Percentiles rank a stretch among this genome's conserved stretches.
Conservation (phyloP, 2,113 vertebrate species). For the Arizona elegans region DNA sequence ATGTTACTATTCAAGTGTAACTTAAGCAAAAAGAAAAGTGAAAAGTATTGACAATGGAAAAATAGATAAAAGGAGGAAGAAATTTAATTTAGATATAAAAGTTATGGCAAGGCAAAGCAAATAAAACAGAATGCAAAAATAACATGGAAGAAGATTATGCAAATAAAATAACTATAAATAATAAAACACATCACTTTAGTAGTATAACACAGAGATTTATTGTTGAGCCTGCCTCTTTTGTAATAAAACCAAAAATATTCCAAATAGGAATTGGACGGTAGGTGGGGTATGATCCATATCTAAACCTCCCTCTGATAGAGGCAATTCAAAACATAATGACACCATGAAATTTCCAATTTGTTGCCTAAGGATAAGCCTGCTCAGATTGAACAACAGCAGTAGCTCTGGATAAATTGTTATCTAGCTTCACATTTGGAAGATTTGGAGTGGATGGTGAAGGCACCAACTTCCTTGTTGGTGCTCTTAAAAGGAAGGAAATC, state of each 20-base stretch:
- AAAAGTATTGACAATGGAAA: not conserved
- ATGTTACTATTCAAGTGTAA: not conserved
- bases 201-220: not conserved
- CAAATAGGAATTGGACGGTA: not conserved
- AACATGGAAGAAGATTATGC: not conserved
- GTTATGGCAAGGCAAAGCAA: not conserved
- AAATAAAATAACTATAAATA: not conserved
- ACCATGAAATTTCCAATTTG: not conserved
- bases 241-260: not conserved
- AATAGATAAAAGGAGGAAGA: not conserved
- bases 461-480: not conserved
- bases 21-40: not conserved
- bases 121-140: not conserved
- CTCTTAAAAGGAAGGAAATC: constrained; percentile 9
- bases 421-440: not conserved
- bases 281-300: not conserved
- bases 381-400: not conserved
- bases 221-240: not conserved
- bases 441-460: not conserved
- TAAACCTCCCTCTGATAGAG: not conserved
- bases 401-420: not conserved
- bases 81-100: not conserved
- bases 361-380: not conserved
- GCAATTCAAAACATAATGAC: not conserved
- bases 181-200: not conserved